phyloP scores from a whole-genome alignment of 2,113 vertebrate species.

The Agapornis roseicollis region DNA sequence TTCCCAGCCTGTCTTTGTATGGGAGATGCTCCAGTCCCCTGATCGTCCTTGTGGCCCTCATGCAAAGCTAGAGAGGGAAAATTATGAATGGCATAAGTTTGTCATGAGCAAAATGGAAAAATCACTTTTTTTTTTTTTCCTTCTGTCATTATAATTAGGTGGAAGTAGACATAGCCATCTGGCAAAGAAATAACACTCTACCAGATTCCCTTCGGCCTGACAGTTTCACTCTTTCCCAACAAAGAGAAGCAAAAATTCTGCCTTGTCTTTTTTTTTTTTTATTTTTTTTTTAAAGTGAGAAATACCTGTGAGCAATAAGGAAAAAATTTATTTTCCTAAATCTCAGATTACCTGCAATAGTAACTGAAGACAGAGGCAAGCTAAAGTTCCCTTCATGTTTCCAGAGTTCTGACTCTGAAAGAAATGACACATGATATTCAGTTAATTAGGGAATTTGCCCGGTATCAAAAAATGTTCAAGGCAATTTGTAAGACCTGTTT shows the following conservation, averaged over 20 bases:
- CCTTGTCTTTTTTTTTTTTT: accelerated
- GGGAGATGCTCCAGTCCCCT: too few relatives aligned
- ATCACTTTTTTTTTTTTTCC: background rate
- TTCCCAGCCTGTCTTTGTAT: too few relatives aligned
- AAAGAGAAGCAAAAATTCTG: background rate
- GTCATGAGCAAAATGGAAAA: background rate
- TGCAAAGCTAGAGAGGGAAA: background rate
- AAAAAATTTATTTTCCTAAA: background rate
- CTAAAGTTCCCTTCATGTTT: background rate
- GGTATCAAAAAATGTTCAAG: background rate
- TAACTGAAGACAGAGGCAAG: background rate
- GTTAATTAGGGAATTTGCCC: background rate
- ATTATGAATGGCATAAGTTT: background rate
- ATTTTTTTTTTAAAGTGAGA: too few relatives aligned
- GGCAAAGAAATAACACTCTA: background rate
- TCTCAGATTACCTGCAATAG: background rate
- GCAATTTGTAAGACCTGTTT: background rate
- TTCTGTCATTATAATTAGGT: background rate
- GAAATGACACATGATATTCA: background rate
- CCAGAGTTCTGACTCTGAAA: background rate
- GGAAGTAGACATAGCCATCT: background rate
- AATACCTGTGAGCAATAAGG: background rate
- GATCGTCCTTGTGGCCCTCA: too few relatives aligned
- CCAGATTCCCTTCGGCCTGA: background rate
- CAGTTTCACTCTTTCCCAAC: background rate